Conservation (phyloP, 30 jellyfish, hydroid and myxozoan genomes). For the Mastigias papua region DNA sequence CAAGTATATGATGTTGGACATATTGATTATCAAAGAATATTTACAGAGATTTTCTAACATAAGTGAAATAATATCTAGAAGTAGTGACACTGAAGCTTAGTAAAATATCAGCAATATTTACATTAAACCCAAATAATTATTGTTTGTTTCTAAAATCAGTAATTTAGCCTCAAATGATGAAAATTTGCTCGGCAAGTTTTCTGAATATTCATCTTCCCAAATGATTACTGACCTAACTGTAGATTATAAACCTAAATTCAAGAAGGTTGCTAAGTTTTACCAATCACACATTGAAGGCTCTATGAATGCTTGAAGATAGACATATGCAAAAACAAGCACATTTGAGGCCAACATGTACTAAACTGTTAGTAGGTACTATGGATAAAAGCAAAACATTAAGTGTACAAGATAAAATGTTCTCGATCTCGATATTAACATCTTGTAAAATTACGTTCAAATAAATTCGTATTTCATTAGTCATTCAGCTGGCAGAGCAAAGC, state of each 20-base stretch:
- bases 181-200: too few species aligned
- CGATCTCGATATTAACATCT: background rate
- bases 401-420: background rate
- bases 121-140: background rate
- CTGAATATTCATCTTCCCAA: too few species aligned
- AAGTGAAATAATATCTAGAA: background rate
- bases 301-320: too few species aligned
- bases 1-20: background rate
- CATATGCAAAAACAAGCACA: too few species aligned
- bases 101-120: background rate
- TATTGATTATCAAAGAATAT: background rate
- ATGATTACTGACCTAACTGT: too few species aligned
- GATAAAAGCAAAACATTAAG: too few species aligned
- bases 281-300: too few species aligned
- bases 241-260: too few species aligned
- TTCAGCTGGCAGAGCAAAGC: conserved; percentile 95
- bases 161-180: background rate
- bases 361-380: too few species aligned
- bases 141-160: background rate
- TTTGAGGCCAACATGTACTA: too few species aligned
- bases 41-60: background rate
- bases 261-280: too few species aligned
- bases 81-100: background rate
- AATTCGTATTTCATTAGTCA: conserved; percentile 44
- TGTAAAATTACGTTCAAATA: background rate